Evolutionary conservation across 2,797 vertebrate species (phyloP), one percentile per base, ranked within the genome.

Genomic region (Schizopygopsis malacanthus): DNA sequence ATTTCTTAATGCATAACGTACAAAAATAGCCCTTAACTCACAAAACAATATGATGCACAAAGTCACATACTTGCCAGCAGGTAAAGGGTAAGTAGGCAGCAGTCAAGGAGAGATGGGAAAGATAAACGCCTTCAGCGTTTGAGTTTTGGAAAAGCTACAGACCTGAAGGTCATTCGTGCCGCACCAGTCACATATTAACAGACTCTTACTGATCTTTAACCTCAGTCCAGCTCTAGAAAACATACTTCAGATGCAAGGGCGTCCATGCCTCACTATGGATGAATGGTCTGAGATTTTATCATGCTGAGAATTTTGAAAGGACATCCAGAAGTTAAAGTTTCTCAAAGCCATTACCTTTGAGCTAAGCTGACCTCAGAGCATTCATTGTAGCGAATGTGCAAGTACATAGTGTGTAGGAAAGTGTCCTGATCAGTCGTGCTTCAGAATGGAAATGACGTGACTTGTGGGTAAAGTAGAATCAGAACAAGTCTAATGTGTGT

Each of bases 141-240:
- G 28, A 28, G 22, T 59, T 88, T 82, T 84, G 50, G 41, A 37
- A 45, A 52, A 33, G 52, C 65, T 59, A 54, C 72, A 15, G 79
- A 77, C 79, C 67, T 75, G 56, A 80, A 90, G 86, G 84, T 75
- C 86, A 85, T 81, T 78, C 54, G 75, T 59, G 41, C 25, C 54
- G 39, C 79, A 79, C 52, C 52, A 59, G 84, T 91, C 71, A 84
- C 59, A 75, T 72, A 88, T 87, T 89, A 90, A 88, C 77, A 54
- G 41, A 73, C 43, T 69, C 56, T 4, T 22, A 69, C 83, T 83
- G 87, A 82, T 80, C 73, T 89, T 90, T 89, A 86, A 85, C 86
- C 86, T 41, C 67, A 45, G 81, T 20, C 43, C 47, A n/a, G 37
- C 22, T 3, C 80, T 41, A 54, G 47, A n/a, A 52, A 65, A 56